Conservation (phyloP, 2,888 invertebrate genomes). For the Coremacera marginata region DNA sequence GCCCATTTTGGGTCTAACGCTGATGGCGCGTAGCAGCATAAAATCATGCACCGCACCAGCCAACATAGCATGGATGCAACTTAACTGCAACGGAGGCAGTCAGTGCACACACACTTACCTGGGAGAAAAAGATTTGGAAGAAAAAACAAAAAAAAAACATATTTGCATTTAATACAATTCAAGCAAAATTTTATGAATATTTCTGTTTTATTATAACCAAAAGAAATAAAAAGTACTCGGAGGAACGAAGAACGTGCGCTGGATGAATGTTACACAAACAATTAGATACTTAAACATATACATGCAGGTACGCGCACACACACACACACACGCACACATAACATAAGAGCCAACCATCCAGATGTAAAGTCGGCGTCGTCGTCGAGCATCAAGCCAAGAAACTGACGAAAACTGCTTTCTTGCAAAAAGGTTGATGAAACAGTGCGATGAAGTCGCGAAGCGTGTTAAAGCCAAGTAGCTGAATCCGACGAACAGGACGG, state of each 20-base stretch:
- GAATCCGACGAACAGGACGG: not conserved
- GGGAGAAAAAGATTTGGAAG: not conserved
- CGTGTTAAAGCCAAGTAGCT: not conserved
- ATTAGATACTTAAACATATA: slow-evolving; percentile 20
- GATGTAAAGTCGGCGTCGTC: not conserved
- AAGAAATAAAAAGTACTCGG: not conserved
- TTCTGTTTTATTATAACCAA: not conserved
- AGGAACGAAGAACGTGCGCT: slow-evolving; percentile 12
- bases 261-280: not conserved
- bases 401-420: not conserved
- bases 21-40: not conserved
- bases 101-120: slow-evolving; percentile 7
- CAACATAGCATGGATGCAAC: not conserved
- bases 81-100: not conserved
- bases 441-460: not conserved
- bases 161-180: slow-evolving; percentile 29
- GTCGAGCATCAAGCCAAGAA: not conserved
- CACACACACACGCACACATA: slow-evolving; percentile 10
- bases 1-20: not conserved
- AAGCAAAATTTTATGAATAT: slow-evolving; percentile 23
- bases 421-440: not conserved
- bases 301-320: not conserved
- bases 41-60: not conserved
- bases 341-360: not conserved
- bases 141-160: not conserved